phyloP scores from a whole-genome alignment of 2,797 vertebrate species.

The Lepidocolaptes lacrymiger region DNA sequence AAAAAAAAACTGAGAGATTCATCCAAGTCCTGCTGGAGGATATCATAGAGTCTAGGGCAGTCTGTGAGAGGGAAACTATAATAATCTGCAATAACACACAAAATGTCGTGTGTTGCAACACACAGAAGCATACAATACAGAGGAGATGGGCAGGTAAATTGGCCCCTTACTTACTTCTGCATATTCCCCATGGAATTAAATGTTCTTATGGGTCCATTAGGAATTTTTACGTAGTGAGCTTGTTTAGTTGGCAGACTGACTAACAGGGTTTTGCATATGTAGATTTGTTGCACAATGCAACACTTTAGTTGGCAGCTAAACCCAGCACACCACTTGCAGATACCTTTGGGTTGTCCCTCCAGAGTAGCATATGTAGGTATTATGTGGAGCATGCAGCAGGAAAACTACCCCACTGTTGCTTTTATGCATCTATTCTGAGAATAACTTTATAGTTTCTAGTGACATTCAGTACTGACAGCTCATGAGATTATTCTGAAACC shows the following conservation, averaged over 20 bases:
- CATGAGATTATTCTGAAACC: slow-evolving; percentile 7
- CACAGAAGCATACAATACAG: neutral
- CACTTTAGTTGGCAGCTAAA: neutral
- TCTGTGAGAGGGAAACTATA: neutral
- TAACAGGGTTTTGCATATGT: neutral
- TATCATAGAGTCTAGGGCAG: neutral
- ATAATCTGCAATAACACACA: neutral
- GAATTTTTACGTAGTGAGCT: neutral
- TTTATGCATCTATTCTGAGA: neutral
- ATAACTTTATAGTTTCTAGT: neutral
- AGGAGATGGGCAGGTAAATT: neutral
- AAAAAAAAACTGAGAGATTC: neutral
- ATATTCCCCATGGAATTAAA: neutral
- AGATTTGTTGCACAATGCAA: neutral
- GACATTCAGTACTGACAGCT: slow-evolving; percentile 4
- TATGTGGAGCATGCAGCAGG: neutral
- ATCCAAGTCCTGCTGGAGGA: neutral
- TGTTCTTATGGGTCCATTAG: neutral
- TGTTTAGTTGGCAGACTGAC: neutral
- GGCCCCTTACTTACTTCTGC: neutral
- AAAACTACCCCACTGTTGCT: neutral
- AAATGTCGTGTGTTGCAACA: accelerated
- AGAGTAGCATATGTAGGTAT: neutral
- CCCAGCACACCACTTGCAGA: neutral
- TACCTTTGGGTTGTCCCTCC: neutral